These are phyloP conservation scores for Gambelia wislizenii DNA, from an alignment of 2,797 vertebrate genomes.

Conservation along the genomic window DNA sequence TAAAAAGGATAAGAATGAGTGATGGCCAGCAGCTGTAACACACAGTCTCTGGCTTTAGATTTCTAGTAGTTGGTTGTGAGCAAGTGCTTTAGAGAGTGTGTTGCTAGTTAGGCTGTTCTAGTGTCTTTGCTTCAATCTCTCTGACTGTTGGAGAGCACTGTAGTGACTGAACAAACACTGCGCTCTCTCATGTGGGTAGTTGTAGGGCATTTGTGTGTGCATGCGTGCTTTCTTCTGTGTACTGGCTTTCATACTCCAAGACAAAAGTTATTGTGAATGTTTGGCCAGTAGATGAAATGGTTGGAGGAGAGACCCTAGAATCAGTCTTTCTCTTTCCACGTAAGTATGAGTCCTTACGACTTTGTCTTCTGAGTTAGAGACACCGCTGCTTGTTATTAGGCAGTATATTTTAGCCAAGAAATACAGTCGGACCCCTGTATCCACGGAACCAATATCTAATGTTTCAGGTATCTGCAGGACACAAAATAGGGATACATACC, in stretches of 20 bases:
- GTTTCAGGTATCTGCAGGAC: no score
- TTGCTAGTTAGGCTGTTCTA: neutral
- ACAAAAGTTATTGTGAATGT: neutral
- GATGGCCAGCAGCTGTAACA: neutral
- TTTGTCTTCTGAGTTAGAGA: neutral
- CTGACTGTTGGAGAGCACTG: neutral
- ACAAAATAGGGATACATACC: no score
- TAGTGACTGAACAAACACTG: neutral
- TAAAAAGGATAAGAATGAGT: neutral
- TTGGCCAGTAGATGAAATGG: neutral
- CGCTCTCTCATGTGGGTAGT: neutral
- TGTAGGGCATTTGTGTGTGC: neutral
- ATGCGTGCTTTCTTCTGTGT: no score
- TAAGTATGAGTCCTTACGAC: no score
- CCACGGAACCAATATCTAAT: no score
- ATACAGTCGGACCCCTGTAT: no score
- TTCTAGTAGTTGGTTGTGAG: neutral
- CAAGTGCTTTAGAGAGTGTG: neutral
- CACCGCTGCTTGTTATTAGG: neutral
- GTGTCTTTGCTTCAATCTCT: neutral
- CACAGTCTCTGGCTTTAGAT: neutral
- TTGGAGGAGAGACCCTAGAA: neutral
- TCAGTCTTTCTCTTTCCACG: neutral
- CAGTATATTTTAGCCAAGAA: neutral
- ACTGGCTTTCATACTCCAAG: neutral